Evolutionary conservation across 2,113 vertebrate genomes (phyloP).

Genomic region (Tinamus guttatus): DNA sequence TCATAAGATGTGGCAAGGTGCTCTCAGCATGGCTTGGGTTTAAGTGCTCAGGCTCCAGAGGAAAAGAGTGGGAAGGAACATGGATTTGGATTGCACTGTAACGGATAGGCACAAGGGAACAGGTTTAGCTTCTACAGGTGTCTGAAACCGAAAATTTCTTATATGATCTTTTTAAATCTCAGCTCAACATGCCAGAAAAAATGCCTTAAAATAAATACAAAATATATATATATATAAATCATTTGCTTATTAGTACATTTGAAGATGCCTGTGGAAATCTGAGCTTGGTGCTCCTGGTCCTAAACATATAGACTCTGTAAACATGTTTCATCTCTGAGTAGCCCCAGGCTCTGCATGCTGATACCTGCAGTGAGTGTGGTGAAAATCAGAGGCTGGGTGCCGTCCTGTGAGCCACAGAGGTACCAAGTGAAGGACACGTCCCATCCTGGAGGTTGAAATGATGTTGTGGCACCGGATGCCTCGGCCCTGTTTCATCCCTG

Average conservation of each 20-base stretch:
- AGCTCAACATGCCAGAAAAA: background rate
- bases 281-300: background rate
- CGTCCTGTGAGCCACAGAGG: background rate
- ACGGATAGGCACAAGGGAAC: background rate
- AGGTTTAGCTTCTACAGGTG: background rate
- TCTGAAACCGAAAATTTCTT: background rate
- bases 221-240: too few relatives aligned
- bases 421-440: background rate
- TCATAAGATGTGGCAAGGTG: background rate
- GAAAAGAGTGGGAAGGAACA: background rate
- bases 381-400: background rate
- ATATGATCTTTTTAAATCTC: background rate
- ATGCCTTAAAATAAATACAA: background rate
- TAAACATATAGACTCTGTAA: background rate
- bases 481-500: background rate
- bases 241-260: background rate
- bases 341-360: background rate
- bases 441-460: background rate
- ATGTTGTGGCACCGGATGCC: too few relatives aligned
- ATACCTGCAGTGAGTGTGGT: background rate
- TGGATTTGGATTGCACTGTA: background rate
- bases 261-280: background rate
- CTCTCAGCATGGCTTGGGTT: background rate
- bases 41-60: background rate
- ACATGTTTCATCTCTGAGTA: background rate